Base-by-base conservation (phyloP, 2,888 invertebrate species). In the Pemphredon lugubris region DNA sequence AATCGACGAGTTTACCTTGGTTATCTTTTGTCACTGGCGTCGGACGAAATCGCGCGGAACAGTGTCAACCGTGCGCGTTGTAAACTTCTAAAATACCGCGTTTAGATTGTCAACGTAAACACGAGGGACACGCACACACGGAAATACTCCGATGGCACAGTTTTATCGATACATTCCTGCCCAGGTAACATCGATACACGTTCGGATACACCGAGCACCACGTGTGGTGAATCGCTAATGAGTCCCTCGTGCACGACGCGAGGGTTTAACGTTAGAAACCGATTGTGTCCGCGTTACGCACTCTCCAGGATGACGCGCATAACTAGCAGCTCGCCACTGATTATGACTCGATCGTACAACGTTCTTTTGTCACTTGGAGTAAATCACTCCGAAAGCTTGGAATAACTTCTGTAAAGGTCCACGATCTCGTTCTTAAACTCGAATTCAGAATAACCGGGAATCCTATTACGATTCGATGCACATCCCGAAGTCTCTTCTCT, bases 211-310 rank as follows among this genome's bases (percentile, higher is more conserved):
- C 40, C 30, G 14, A 40, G 13, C 32, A 21, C 23, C 32, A 23
- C 48, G 68, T 59, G 48, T 42, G 30, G n/a, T 32, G 69, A 67
- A 59, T 67, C 30, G n/a, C 18, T 32, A 20, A 48, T 37, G 11
- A 40, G 2, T 40, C 18, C 40, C 7, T 7, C 40, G 4, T 16
- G 48, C 16, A 14, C 16, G 3, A 13, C 4, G 7, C 32, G 13
- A 18, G 14, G 23, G 26, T 26, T 26, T 26, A 5, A 26, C 26
- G 26, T 26, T 26, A 32, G 44, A 34, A 40, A 20, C 18, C 40
- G 40, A 34, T 54, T 54, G 45, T 44, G 21, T n/a, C 23, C 9
- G n/a, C n/a, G n/a, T n/a, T n/a, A n/a, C n/a, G n/a, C 18, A n/a
- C 3, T 39, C 23, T 20, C 32, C n/a, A 39, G 18, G 26, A 58